A percentile compares a stretch with the other conserved stretches of the same genome.
Evolutionary conservation across 2,113 vertebrate genomes (phyloP).

Genomic region (Piprites chloris): DNA sequence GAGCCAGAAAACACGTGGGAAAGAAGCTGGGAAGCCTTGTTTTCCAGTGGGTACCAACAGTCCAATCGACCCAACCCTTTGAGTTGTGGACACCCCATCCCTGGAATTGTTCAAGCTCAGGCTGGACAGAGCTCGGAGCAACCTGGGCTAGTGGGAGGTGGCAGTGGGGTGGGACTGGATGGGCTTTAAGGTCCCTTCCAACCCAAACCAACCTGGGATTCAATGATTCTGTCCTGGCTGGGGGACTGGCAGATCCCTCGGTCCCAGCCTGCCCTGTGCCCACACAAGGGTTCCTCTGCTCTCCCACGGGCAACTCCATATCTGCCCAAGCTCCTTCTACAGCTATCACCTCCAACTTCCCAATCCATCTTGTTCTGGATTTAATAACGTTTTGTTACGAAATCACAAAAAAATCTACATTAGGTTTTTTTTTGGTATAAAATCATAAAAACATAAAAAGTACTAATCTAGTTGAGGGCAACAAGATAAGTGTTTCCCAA

Average conservation of each 20-base stretch:
- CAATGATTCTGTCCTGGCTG: not conserved
- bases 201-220: not conserved
- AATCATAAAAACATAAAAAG: not conserved
- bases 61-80: rapidly evolving
- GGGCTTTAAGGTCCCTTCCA: not conserved
- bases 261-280: not conserved
- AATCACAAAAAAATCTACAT: not conserved
- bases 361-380: not conserved
- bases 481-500: not conserved
- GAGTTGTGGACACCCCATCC: not conserved
- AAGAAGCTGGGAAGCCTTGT: not conserved
- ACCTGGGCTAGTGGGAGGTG: rapidly evolving
- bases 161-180: not conserved
- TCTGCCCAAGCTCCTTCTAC: not conserved
- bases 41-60: not conserved
- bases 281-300: not conserved
- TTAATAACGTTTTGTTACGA: not conserved
- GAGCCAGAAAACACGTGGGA: not conserved
- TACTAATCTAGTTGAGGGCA: not conserved
- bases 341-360: not conserved
- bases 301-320: not conserved
- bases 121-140: not conserved
- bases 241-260: not conserved
- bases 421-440: too few relatives aligned
- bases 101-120: not conserved